These are phyloP conservation scores for Drepana falcataria DNA, from an alignment of 2,888 invertebrate genomes.

Conservation along the genomic window DNA sequence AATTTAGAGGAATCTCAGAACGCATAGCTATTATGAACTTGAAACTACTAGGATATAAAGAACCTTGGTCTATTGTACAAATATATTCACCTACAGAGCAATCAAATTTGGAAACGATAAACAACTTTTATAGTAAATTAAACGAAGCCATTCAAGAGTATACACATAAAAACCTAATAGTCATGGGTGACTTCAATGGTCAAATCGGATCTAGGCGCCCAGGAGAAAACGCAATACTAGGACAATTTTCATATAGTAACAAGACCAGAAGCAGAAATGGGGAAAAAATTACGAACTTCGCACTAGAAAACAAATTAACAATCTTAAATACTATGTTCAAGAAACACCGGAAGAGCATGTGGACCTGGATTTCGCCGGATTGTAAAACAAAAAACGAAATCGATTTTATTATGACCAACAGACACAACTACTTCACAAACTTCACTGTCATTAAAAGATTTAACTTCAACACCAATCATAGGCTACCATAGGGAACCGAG, in stretches of 20 bases:
- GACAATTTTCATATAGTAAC: constrained; percentile 10
- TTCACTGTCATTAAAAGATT: constrained; percentile 5
- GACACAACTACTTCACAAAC: no score
- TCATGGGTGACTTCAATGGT: constrained; percentile 20
- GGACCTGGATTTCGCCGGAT: constrained; percentile 20
- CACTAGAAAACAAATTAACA: constrained; percentile 7
- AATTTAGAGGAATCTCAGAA: constrained; percentile 17
- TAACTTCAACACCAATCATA: constrained; percentile 24
- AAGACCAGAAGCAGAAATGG: constrained; percentile 21
- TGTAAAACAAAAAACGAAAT: constrained; percentile 20
- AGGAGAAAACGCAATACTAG: constrained; percentile 13
- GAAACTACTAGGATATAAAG: no score
- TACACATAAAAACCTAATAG: constrained; percentile 17
- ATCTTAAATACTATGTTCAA: no score
- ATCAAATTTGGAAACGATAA: constrained; percentile 12
- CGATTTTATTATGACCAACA: constrained; percentile 15
- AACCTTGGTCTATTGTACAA: no score
- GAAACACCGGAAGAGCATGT: constrained; percentile 14
- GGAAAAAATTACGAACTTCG: constrained; percentile 12
- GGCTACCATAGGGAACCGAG: constrained; percentile 23
- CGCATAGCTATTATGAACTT: constrained; percentile 20
- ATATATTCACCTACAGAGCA: no score
- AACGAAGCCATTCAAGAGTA: constrained; percentile 16
- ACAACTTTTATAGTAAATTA: constrained; percentile 17
- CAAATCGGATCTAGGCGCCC: constrained; percentile 8